Evolutionary conservation across 2,888 invertebrate genomes (phyloP), one percentile per base, ranked within the genome.

Genomic region (Scotopteryx bipunctaria): DNA sequence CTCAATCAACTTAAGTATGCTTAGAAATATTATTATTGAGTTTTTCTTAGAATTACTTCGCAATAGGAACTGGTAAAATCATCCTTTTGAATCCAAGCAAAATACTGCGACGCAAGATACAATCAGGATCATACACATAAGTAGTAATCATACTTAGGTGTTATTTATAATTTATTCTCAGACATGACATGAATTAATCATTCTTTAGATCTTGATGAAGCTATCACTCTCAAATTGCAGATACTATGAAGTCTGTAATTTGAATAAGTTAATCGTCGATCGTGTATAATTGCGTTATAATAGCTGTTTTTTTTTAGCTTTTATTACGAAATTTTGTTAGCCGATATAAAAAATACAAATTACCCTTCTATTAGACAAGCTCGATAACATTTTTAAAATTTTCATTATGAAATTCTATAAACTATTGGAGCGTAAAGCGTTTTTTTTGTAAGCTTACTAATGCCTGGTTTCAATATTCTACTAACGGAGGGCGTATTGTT

Each of bases 261-360:
- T 78, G 71, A 77, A 69, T 70, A 70, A 77, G 70, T 75, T 78
- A 83, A 77, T 72, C 72, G 73, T 71, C 74, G 73, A 79, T 81
- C 78, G 75, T 73, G 75, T 71, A 71, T 76, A 80, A 83, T 81
- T 75, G 78, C 77, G 69, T 76, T 78, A 80, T 81, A 84, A 81
- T 82, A 52, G 37, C 44, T 31, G n/a, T 31, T 78, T 73, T 65
- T 71, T 71, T 37, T 25, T 13, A 68, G 68, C 71, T 67, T 73
- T 69, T 57, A 59, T 61, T 61, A n/a, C n/a, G n/a, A n/a, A n/a
- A n/a, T n/a, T n/a, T n/a, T n/a, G n/a, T 63, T 50, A 64, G 61
- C 57, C 45, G 54, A 41, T 55, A 64, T 46, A 61, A 53, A 55
- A 47, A 41, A 55, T 54, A 55, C 42, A 59, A 63, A 69, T 66